Evolutionary conservation across 2,888 invertebrate genomes (phyloP), one percentile per base, ranked within the genome.

Genomic region (Rhodophaea formosa): DNA sequence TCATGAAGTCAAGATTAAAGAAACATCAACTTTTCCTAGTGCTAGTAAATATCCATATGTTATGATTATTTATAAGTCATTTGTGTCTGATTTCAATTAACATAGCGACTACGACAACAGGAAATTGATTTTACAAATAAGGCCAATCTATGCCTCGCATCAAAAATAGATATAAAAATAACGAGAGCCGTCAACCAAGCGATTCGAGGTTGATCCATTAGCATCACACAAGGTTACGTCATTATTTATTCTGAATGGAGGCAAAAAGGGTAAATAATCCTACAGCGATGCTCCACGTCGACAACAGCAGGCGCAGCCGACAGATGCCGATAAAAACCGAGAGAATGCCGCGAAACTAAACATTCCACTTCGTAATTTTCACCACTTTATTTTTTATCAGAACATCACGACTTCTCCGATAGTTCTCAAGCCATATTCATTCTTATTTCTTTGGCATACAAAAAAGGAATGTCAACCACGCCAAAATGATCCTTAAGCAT

Each of bases 401-500:
- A 65, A 65, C 65, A 62, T 67, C 69, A 70, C 70, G 62, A 71
- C 62, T 65, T 63, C 70, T 68, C 65, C 67, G 59, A 66, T 68
- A 63, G 66, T 70, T 67, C 65, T 57, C 65, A 64, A 63, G 60
- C 14, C 32, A 16, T 35, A 8, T 35, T 35, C 52, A 52, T 35
- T 67, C 70, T 71, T 71, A 68, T 66, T 69, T 69, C 66, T 65
- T 63, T 62, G 53, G 64, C 59, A 65, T 70, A 77, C 74, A 79
- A 80, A 84, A 82, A 80, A 82, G 84, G 85, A 87, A 87, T 85
- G 80, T 80, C 76, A 88, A 85, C 80, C 82, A 89, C 84, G 88
- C 87, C 75, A 88, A 90, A 88, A 82, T 88, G 86, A 83, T 88
- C 89, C 84, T 84, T 88, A 90, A 88, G 87, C 86, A 88, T 88